phyloP scores from a whole-genome alignment of 1,140 invertebrate genomes.

The Papilio dardanus region DNA sequence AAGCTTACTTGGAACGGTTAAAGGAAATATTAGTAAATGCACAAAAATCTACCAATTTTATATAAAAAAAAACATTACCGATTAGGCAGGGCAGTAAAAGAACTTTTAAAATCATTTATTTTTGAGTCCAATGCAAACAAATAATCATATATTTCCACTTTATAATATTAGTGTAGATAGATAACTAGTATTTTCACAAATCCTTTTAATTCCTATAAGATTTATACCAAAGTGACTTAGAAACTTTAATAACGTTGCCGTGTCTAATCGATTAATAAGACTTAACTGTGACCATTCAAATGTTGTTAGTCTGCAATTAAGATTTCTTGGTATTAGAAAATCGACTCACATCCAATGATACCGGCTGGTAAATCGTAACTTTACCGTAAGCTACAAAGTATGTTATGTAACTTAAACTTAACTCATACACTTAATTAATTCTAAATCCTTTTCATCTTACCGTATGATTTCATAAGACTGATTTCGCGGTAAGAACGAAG shows the following conservation, averaged over 20 bases:
- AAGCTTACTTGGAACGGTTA: too few relatives aligned
- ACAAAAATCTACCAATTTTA: too few relatives aligned
- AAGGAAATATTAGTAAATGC: too few relatives aligned
- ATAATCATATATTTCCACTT: too few relatives aligned
- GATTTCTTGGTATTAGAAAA: slow-evolving; percentile 27
- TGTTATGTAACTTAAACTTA: not conserved
- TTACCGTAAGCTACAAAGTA: not conserved
- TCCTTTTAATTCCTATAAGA: not conserved
- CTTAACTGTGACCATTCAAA: slow-evolving; percentile 7
- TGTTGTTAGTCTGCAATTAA: slow-evolving; percentile 15
- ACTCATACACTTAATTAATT: not conserved
- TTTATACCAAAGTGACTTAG: not conserved
- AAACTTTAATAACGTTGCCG: not conserved
- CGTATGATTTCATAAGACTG: too few relatives aligned
- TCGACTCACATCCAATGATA: not conserved
- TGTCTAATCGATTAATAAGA: not conserved
- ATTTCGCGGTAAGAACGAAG: too few relatives aligned
- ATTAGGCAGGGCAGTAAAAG: too few relatives aligned
- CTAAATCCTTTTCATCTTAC: not conserved
- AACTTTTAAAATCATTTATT: too few relatives aligned
- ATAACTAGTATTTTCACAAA: not conserved
- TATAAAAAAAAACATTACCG: too few relatives aligned
- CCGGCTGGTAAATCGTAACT: not conserved
- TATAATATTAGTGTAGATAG: too few relatives aligned
- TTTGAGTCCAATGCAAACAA: too few relatives aligned